Evolutionary conservation across 2,888 invertebrate genomes (phyloP).

Genomic region (Parnassius smintheus): DNA sequence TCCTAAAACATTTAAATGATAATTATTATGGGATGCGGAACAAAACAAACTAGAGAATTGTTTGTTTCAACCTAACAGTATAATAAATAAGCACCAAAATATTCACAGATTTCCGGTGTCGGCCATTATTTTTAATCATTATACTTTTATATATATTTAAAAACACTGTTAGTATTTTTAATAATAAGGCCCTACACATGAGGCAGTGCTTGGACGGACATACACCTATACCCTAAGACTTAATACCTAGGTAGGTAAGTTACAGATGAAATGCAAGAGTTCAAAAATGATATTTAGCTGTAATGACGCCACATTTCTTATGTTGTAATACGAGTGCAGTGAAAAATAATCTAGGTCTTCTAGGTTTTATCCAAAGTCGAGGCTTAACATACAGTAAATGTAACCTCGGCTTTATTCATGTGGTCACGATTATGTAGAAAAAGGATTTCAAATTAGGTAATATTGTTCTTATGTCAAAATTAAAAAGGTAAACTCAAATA

Average conservation of each 20-base stretch:
- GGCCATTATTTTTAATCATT: conserved; percentile 2
- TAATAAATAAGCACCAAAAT: conserved; percentile 27
- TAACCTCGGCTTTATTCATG: too few species aligned
- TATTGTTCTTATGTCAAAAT: too few species aligned
- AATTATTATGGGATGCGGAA: too few species aligned
- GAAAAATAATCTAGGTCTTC: background rate
- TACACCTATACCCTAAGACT: conserved; percentile 11
- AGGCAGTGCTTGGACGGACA: conserved; percentile 48
- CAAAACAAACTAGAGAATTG: too few species aligned
- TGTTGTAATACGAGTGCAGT: background rate
- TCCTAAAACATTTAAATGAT: too few species aligned
- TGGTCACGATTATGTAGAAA: too few species aligned
- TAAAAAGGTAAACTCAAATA: too few species aligned
- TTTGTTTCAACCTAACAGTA: too few species aligned
- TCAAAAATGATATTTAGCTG: background rate
- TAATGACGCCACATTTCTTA: background rate
- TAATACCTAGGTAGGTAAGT: background rate
- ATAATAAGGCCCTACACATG: conserved; percentile 7
- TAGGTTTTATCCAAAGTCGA: too few species aligned
- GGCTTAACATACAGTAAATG: too few species aligned
- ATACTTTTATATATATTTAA: background rate
- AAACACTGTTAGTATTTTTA: too few species aligned
- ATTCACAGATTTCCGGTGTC: conserved; percentile 26
- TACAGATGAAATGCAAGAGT: conserved; percentile 1
- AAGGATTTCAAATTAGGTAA: too few species aligned